Conservation (phyloP, 2,888 invertebrate species). For the Laothoe populi region DNA sequence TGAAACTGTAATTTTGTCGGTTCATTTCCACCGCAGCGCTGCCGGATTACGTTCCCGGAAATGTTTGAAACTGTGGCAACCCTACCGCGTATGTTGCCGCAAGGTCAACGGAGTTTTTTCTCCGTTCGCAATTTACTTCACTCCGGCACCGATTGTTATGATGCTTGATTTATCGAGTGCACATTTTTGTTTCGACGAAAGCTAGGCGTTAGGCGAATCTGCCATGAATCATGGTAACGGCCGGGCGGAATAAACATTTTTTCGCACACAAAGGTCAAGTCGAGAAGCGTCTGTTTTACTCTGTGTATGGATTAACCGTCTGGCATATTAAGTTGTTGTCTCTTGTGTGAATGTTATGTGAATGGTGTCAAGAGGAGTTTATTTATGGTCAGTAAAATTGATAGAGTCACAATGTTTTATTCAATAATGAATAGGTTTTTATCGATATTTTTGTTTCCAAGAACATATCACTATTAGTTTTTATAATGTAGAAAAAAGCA, state of each 20-base stretch:
- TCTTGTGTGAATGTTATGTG: neutral
- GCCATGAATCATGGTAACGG: constrained; percentile 67
- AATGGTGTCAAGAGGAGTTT: neutral
- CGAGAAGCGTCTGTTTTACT: constrained; percentile 43
- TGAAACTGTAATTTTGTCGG: constrained; percentile 21
- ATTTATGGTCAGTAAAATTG: too few relatives aligned
- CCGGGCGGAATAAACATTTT: constrained; percentile 55
- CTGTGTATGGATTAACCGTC: constrained; percentile 21
- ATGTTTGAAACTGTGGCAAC: constrained; percentile 30
- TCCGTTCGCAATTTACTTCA: constrained; percentile 54
- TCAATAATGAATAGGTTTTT: too few relatives aligned
- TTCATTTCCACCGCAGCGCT: neutral
- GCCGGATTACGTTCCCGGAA: constrained; percentile 29
- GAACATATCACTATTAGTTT: too few relatives aligned
- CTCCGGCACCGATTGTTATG: constrained; percentile 61
- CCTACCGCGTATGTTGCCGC: constrained; percentile 42
- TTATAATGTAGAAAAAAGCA: too few relatives aligned
- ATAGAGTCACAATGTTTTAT: too few relatives aligned
- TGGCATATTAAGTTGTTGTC: constrained; percentile 9
- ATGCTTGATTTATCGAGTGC: constrained; percentile 72
- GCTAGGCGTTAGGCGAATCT: constrained; percentile 51
- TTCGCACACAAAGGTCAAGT: constrained; percentile 52
- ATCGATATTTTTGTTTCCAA: too few relatives aligned
- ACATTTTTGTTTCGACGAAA: constrained; percentile 63
- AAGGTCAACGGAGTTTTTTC: constrained; percentile 57